Conservation (phyloP, 2,888 invertebrate species). For the Exocentrus adspersus region DNA sequence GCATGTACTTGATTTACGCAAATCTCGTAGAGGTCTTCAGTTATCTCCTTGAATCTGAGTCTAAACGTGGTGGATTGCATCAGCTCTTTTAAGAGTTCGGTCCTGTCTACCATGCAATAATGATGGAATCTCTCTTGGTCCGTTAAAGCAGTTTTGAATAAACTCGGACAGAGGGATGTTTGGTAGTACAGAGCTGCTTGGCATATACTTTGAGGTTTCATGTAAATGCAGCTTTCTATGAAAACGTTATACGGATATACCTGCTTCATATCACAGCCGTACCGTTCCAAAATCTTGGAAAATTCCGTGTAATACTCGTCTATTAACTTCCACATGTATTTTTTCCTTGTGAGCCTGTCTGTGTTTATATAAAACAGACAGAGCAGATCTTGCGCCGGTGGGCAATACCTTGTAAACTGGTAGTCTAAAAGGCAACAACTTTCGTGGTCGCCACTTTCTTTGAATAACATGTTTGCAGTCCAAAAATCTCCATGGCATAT, state of each 20-base stretch:
- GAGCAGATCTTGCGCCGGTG: slow-evolving; percentile 72
- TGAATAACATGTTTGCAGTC: slow-evolving; percentile 48
- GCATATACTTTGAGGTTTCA: slow-evolving; percentile 40
- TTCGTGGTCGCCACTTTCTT: background rate
- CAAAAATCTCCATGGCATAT: slow-evolving; percentile 56
- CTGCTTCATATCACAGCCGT: slow-evolving; percentile 36
- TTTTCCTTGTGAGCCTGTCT: slow-evolving; percentile 32
- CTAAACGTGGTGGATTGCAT: slow-evolving; percentile 3
- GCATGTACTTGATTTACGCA: background rate
- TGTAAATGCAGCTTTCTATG: slow-evolving; percentile 39
- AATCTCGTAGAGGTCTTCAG: slow-evolving; percentile 31
- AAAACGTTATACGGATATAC: slow-evolving; percentile 43
- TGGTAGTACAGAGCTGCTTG: slow-evolving; percentile 22
- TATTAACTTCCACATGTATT: slow-evolving; percentile 39
- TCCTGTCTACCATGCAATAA: slow-evolving; percentile 38
- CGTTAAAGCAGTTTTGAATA: slow-evolving; percentile 36
- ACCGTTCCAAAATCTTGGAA: slow-evolving; percentile 30
- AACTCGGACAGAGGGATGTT: slow-evolving; percentile 33
- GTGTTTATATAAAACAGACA: slow-evolving; percentile 43
- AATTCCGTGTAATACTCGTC: slow-evolving; percentile 45
- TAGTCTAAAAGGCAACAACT: slow-evolving; percentile 51
- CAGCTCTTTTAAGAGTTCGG: slow-evolving; percentile 22
- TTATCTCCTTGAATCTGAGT: slow-evolving; percentile 12
- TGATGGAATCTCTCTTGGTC: slow-evolving; percentile 37
- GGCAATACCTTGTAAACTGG: slow-evolving; percentile 65